phyloP scores from a whole-genome alignment of 53 echinoderm and acorn worm species.

The Temnopleurus reevesii region DNA sequence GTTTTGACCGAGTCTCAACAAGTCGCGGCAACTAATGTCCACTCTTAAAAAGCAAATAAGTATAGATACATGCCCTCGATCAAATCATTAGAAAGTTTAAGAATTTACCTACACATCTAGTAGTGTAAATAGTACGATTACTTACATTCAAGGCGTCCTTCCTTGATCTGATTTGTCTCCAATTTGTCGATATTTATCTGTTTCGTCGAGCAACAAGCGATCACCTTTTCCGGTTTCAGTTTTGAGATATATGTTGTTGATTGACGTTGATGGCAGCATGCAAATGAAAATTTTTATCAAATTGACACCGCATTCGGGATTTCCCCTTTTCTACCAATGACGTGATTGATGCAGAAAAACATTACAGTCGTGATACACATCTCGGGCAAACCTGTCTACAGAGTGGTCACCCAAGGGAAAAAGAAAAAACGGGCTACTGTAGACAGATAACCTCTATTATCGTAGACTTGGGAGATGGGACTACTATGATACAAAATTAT shows the following conservation, averaged over 20 bases:
- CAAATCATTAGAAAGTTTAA: not conserved
- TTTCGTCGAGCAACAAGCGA: not conserved
- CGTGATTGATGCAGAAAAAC: too few species aligned
- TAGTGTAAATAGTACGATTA: not conserved
- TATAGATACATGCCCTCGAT: not conserved
- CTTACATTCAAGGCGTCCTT: not conserved
- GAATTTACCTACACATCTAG: not conserved
- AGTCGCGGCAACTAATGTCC: not conserved
- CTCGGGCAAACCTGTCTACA: too few species aligned
- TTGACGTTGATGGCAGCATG: constrained; percentile 14
- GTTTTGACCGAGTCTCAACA: not conserved
- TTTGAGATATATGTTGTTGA: not conserved
- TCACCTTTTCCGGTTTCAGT: not conserved
- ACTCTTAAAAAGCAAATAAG: not conserved
- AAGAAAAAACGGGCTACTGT: too few species aligned
- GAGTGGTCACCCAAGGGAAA: too few species aligned
- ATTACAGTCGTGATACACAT: too few species aligned
- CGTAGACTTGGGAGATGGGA: too few species aligned
- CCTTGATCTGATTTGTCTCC: not conserved
- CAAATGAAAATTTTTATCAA: too few species aligned
- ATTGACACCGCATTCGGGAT: too few species aligned
- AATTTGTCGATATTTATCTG: not conserved
- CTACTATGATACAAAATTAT: too few species aligned
- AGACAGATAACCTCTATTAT: too few species aligned
- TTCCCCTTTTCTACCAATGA: too few species aligned